These are phyloP conservation scores for Eudyptes chrysolophus DNA, from an alignment of 2,113 vertebrate genomes.

Conservation along the genomic window DNA sequence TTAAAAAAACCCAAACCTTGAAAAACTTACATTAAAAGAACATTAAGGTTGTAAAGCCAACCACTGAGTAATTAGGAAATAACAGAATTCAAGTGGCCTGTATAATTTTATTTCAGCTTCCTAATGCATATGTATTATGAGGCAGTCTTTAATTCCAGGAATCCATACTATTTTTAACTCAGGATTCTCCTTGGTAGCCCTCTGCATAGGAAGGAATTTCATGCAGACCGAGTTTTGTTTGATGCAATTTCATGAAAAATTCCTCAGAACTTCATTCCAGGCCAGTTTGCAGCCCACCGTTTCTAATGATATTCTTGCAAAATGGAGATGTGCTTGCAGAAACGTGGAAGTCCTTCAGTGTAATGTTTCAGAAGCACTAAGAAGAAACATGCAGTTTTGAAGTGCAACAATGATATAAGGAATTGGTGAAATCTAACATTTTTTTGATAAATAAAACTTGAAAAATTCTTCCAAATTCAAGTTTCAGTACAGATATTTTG, in stretches of 20 bases:
- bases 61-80: slow-evolving; percentile 40
- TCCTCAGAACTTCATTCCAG: background rate
- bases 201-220: background rate
- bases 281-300: background rate
- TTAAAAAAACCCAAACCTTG: background rate
- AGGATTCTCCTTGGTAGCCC: background rate
- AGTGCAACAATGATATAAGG: background rate
- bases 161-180: slow-evolving; percentile 1
- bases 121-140: slow-evolving; percentile 22
- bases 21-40: slow-evolving; percentile 33
- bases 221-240: background rate
- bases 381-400: background rate
- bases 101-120: slow-evolving; percentile 52
- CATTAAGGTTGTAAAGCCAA: slow-evolving; percentile 38
- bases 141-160: slow-evolving; percentile 21
- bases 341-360: background rate
- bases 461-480: background rate
- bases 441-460: background rate
- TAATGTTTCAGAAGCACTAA: background rate
- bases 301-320: background rate
- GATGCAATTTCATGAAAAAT: background rate
- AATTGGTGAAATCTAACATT: background rate
- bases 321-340: background rate
- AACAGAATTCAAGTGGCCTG: slow-evolving; percentile 42
- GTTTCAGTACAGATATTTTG: background rate